Conservation (phyloP, 2,797 vertebrate genomes). For the Sarcophilus harrisii region DNA sequence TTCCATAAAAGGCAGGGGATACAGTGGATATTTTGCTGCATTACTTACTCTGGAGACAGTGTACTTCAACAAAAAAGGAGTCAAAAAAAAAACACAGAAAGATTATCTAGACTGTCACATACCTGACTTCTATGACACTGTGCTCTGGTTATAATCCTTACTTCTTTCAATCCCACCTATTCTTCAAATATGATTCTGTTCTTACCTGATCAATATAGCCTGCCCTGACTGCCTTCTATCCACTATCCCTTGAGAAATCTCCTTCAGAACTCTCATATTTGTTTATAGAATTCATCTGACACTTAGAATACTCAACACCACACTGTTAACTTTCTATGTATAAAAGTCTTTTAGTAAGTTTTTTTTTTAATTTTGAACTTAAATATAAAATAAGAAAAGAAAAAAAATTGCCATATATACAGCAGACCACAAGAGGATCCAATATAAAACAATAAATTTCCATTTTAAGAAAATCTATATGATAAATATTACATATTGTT, state of each 20-base stretch:
- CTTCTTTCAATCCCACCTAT: neutral
- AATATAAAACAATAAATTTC: too few relatives aligned
- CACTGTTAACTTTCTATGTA: neutral
- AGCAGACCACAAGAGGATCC: too few relatives aligned
- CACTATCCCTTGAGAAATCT: neutral
- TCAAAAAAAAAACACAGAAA: neutral
- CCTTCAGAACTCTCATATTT: neutral
- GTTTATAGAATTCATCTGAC: neutral
- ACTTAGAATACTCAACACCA: neutral
- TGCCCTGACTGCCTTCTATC: neutral
- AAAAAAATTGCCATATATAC: too few relatives aligned
- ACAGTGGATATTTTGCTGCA: neutral
- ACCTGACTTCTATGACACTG: neutral
- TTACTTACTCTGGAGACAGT: neutral
- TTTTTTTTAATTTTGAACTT: too few relatives aligned
- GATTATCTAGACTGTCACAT: neutral
- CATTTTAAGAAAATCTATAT: too few relatives aligned
- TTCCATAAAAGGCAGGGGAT: neutral
- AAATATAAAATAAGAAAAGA: too few relatives aligned
- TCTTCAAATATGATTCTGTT: neutral
- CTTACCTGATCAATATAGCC: neutral
- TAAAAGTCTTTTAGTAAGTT: neutral
- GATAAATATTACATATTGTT: too few relatives aligned
- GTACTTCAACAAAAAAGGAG: neutral
- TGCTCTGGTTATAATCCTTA: neutral